These are phyloP conservation scores for Zosterops borbonicus DNA, from an alignment of 2,113 vertebrate species.

Conservation along the genomic window DNA sequence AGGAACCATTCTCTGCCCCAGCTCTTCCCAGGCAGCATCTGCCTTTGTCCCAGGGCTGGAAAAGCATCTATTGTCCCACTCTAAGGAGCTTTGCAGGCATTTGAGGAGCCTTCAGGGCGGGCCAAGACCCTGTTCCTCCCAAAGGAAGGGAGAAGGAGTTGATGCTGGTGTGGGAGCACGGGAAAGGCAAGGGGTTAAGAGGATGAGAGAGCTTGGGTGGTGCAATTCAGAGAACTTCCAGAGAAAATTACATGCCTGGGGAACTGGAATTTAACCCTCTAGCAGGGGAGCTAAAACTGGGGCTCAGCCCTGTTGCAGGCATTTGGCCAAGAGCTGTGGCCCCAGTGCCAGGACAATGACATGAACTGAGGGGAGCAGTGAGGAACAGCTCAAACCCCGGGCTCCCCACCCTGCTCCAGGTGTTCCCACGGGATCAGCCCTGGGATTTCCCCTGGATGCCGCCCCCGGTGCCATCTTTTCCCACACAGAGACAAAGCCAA, in stretches of 20 bases:
- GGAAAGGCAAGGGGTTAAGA: background rate
- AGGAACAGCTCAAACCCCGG: background rate
- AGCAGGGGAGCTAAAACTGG: background rate
- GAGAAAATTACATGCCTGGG: background rate
- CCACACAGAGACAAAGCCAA: background rate
- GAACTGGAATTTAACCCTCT: background rate
- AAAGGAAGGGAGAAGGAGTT: background rate
- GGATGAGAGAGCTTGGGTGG: background rate
- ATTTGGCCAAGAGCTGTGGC: background rate
- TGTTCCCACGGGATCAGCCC: fast-evolving
- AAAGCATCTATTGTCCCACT: background rate
- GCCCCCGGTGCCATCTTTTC: fast-evolving
- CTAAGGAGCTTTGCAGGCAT: background rate
- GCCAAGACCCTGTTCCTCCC: background rate
- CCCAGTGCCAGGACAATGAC: fast-evolving
- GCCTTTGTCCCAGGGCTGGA: background rate
- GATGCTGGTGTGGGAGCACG: fast-evolving
- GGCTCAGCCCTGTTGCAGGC: fast-evolving
- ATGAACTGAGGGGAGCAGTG: fast-evolving
- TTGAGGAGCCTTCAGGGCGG: background rate
- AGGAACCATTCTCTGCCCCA: background rate
- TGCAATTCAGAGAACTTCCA: background rate
- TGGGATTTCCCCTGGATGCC: fast-evolving
- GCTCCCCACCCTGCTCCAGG: fast-evolving
- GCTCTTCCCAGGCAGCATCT: background rate